These are phyloP conservation scores for Didymodactylos carnosus DNA, from an alignment of 2,888 invertebrate genomes.

Conservation along the genomic window DNA sequence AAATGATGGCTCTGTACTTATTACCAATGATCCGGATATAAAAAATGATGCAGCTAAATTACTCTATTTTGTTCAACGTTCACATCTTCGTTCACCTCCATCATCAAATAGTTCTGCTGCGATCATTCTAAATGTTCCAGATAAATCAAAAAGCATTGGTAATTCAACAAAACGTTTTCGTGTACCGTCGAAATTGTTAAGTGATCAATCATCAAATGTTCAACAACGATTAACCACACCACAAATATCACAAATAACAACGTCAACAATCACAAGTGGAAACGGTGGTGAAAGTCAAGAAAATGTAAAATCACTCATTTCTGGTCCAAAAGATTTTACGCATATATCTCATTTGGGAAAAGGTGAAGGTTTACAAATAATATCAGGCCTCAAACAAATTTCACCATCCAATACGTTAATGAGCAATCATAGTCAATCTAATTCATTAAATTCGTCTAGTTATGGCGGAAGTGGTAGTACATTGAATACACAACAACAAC, in stretches of 20 bases:
- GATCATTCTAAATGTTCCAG: no score
- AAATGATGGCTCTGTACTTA: not conserved
- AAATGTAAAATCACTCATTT: not conserved
- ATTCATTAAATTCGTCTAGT: no score
- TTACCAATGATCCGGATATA: not conserved
- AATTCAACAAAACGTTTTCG: not conserved
- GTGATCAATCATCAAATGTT: not conserved
- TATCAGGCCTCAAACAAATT: no score
- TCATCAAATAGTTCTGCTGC: no score
- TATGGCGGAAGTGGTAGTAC: no score
- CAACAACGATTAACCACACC: not conserved
- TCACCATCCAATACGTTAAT: no score
- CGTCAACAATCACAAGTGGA: no score
- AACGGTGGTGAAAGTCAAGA: constrained; percentile 13
- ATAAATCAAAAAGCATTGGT: no score
- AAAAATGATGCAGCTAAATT: not conserved
- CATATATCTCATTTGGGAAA: not conserved
- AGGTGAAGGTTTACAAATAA: not conserved
- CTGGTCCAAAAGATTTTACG: not conserved
- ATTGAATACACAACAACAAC: no score
- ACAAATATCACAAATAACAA: no score
- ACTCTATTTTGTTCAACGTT: not conserved
- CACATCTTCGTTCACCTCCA: no score
- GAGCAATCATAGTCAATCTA: no score
- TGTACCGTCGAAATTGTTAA: not conserved